Conservation (phyloP, 2,113 vertebrate species). For the Cochlearius cochlearius region DNA sequence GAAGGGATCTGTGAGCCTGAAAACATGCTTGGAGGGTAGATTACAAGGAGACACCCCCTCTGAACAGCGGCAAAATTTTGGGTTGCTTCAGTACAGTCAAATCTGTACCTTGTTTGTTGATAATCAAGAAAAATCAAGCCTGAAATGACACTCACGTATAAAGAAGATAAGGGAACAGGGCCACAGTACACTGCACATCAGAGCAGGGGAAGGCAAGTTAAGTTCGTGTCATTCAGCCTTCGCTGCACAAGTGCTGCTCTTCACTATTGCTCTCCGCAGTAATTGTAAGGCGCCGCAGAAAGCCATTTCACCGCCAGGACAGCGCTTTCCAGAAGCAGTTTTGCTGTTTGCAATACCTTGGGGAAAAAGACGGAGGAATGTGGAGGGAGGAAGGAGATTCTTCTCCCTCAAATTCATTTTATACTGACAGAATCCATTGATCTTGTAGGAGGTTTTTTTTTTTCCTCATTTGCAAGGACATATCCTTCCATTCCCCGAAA, state of each 20-base stretch:
- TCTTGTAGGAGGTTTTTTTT: background rate
- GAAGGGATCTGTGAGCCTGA: background rate
- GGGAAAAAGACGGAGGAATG: background rate
- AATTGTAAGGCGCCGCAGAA: background rate
- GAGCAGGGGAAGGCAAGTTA: background rate
- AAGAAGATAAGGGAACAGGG: background rate
- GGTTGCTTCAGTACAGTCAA: background rate
- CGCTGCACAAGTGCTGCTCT: background rate
- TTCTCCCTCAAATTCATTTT: background rate
- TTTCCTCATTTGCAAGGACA: background rate
- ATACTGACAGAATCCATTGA: background rate
- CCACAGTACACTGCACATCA: background rate
- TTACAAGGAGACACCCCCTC: background rate
- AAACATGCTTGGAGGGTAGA: background rate
- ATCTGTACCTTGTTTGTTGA: background rate
- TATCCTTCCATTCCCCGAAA: background rate
- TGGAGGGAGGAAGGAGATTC: background rate
- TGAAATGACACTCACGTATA: background rate
- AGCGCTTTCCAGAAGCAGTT: background rate
- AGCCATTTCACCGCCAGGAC: background rate
- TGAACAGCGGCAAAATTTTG: rapidly evolving
- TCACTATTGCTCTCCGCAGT: background rate
- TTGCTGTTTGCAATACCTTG: background rate
- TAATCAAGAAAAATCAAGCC: background rate
- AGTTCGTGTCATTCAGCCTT: background rate